Evolutionary conservation across 2,797 vertebrate species (phyloP), one percentile per base, ranked within the genome.

Genomic region (Danio choprae): DNA sequence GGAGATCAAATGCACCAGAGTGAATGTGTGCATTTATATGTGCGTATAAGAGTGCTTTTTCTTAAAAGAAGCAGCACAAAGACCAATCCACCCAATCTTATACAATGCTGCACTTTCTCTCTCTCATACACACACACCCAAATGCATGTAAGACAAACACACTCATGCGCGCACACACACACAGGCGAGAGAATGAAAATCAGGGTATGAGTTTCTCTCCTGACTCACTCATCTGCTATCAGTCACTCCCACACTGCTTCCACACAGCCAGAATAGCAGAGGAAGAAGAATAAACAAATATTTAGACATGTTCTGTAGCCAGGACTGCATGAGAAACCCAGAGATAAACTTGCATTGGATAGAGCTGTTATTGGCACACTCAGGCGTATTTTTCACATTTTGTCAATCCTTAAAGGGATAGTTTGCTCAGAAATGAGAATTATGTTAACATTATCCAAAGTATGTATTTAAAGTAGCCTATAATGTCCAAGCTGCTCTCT

Each of bases 201-300:
- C 48, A 75, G 16, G 60, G 46, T 79, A 79, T 83, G 81, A 81
- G 76, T 81, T 85, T 38, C 81, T 85, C 56, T 76, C 40, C 69
- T 83, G 78, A 80, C 69, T 84, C 82, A 82, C 69, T 82, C 75
- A 68, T 74, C 81, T 63, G 74, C 65, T 77, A 76, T 81, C 81
- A 80, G 77, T 80, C 77, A 79, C 71, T 80, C 80, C 80, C 77
- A 84, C 83, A 77, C 83, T 48, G 53, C 74, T 82, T 74, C 77
- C 40, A 80, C 77, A 44, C 70, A 71, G 74, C 64, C 29, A 74
- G 79, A 82, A 86, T 85, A 79, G 79, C 76, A 81, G 68, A 69
- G 70, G 29, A 29, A 29, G 60, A 63, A 77, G 56, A 82, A 79
- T 81, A 73, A 82, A 75, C 83, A 84, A 84, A 84, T 82, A 84